phyloP scores from a whole-genome alignment of 2,888 invertebrate species.

The Stramonita haemastoma region DNA sequence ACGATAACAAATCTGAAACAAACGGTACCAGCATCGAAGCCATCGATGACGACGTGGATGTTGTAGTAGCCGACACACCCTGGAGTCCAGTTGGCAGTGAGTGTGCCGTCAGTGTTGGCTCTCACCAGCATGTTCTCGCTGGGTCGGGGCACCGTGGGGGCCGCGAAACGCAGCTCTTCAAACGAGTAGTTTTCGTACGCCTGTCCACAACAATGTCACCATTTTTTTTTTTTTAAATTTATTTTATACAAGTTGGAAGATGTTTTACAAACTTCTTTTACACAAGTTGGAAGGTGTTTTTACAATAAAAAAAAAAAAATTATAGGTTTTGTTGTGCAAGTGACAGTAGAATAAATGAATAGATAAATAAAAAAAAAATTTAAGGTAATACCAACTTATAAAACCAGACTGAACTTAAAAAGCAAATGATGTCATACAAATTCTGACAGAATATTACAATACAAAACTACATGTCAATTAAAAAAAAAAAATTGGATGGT shows the following conservation, averaged over 20 bases:
- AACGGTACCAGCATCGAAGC: conserved; percentile 80
- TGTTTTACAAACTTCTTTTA: too few relatives aligned
- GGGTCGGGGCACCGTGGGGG: conserved; percentile 84
- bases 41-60: conserved; percentile 91
- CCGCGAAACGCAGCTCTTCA: conserved; percentile 90
- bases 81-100: conserved; percentile 94
- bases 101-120: conserved; percentile 88
- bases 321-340: too few relatives aligned
- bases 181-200: conserved; percentile 94
- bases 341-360: not conserved
- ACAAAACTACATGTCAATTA: too few relatives aligned
- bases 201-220: conserved; percentile 77
- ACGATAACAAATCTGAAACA: too few relatives aligned
- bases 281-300: too few relatives aligned
- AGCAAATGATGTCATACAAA: conserved; percentile 43
- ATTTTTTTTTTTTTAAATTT: too few relatives aligned
- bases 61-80: conserved; percentile 92
- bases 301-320: not conserved
- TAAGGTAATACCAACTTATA: not conserved
- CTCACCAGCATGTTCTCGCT: conserved; percentile 89
- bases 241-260: too few relatives aligned
- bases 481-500: too few relatives aligned
- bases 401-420: not conserved
- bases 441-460: too few relatives aligned
- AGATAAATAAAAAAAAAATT: not conserved